These are phyloP conservation scores for Lasiommata megera DNA, from an alignment of 2,888 invertebrate genomes.

Conservation along the genomic window DNA sequence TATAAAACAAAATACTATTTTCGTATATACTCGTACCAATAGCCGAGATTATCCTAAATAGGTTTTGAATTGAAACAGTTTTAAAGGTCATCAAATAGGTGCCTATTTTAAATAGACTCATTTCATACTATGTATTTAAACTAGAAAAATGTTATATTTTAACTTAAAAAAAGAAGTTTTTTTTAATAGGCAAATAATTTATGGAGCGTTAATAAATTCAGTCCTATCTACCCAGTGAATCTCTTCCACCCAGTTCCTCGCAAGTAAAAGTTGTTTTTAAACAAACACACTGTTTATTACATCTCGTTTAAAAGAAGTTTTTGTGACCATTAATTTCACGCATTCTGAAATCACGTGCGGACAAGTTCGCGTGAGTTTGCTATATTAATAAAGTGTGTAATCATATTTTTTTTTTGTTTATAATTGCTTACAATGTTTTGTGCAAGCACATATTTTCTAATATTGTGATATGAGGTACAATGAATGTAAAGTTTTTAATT, in stretches of 20 bases:
- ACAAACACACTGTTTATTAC: not conserved
- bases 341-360: constrained; percentile 17
- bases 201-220: not conserved
- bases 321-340: constrained; percentile 6
- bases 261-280: constrained; percentile 1
- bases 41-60: too few species aligned
- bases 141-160: too few species aligned
- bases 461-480: not conserved
- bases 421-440: not conserved
- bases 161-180: too few species aligned
- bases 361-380: constrained; percentile 6
- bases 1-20: too few species aligned
- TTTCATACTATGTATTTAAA: too few species aligned
- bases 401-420: constrained; percentile 2
- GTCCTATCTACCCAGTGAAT: not conserved
- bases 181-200: too few species aligned
- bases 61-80: too few species aligned
- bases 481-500: not conserved
- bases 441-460: not conserved
- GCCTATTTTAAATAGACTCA: too few species aligned
- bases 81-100: too few species aligned
- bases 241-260: not conserved
- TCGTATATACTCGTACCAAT: too few species aligned
- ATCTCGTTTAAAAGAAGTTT: not conserved
- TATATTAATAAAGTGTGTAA: constrained; percentile 10